A percentile compares a stretch with the other conserved stretches of the same genome.
phyloP scores from a whole-genome alignment of 2,113 vertebrate species.

The Salvelinus fontinalis region DNA sequence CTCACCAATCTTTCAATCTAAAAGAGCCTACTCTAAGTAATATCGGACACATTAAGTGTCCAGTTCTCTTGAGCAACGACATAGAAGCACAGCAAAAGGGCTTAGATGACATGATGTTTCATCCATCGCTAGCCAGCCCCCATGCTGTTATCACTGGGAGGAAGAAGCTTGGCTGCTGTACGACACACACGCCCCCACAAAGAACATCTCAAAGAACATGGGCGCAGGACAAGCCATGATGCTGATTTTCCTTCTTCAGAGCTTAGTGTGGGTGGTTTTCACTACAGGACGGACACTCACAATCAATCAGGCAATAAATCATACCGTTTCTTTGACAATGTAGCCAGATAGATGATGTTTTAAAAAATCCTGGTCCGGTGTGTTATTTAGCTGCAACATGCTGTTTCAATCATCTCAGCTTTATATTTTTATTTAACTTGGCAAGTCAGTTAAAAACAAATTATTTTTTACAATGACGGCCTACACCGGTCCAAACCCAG shows the following conservation, averaged over 20 bases:
- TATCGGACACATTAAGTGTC: background rate
- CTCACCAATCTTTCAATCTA: background rate
- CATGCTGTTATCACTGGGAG: slow-evolving; percentile 9
- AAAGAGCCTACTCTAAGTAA: background rate
- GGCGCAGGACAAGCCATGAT: slow-evolving; percentile 24
- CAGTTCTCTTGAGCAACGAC: background rate
- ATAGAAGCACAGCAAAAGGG: background rate
- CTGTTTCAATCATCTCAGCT: background rate
- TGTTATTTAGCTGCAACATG: background rate
- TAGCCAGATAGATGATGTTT: background rate
- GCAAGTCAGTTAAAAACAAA: too few relatives aligned
- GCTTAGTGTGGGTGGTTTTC: slow-evolving; percentile 45
- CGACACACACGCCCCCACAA: slow-evolving; percentile 40
- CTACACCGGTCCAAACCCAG: too few relatives aligned
- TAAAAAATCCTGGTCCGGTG: background rate
- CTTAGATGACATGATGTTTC: background rate
- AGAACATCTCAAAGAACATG: slow-evolving; percentile 32
- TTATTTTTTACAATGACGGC: too few relatives aligned
- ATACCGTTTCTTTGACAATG: too few relatives aligned
- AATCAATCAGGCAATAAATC: background rate
- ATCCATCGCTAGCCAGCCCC: slow-evolving; percentile 33
- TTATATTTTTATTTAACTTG: too few relatives aligned
- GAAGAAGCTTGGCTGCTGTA: slow-evolving; percentile 16
- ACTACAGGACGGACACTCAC: slow-evolving; percentile 17
- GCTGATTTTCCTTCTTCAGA: too few relatives aligned